Percentiles rank a stretch among this genome's conserved stretches.
phyloP scores from a whole-genome alignment of 2,888 invertebrate species.

The Seira sanloemensis region DNA sequence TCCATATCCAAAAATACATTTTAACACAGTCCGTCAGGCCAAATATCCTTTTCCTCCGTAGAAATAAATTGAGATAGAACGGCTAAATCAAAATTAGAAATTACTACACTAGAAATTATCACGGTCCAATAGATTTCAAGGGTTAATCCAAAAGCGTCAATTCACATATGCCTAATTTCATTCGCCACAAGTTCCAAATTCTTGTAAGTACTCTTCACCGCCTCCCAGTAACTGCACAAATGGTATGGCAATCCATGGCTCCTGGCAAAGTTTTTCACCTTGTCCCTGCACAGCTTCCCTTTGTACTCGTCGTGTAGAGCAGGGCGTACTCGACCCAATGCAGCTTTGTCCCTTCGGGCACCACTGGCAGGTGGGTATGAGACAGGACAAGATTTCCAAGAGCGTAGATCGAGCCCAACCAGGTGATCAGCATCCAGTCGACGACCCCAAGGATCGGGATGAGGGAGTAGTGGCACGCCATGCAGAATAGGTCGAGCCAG shows the following conservation, averaged over 20 bases:
- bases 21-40: too few relatives aligned
- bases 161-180: slow-evolving; percentile 66
- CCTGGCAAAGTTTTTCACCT: slow-evolving; percentile 68
- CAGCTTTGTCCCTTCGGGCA: slow-evolving; percentile 13
- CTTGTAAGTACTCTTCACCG: slow-evolving; percentile 65
- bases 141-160: too few relatives aligned
- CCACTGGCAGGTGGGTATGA: slow-evolving; percentile 70
- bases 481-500: slow-evolving; percentile 68
- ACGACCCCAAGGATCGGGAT: slow-evolving; percentile 68
- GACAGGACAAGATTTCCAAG: slow-evolving; percentile 72
- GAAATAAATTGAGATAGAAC: too few relatives aligned
- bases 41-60: too few relatives aligned
- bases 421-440: slow-evolving; percentile 68
- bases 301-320: slow-evolving; percentile 59
- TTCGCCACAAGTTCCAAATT: slow-evolving; percentile 71
- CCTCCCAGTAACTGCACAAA: slow-evolving; percentile 64
- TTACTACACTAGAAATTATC: too few relatives aligned
- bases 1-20: too few relatives aligned
- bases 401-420: slow-evolving; percentile 72
- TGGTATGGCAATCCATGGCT: slow-evolving; percentile 70
- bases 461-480: slow-evolving; percentile 68
- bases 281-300: slow-evolving; percentile 61
- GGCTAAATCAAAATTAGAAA: too few relatives aligned
- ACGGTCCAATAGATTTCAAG: too few relatives aligned
- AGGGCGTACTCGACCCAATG: slow-evolving; percentile 68